Evolutionary conservation across 2,113 vertebrate species (phyloP).

Genomic region (Alouatta palliata): DNA sequence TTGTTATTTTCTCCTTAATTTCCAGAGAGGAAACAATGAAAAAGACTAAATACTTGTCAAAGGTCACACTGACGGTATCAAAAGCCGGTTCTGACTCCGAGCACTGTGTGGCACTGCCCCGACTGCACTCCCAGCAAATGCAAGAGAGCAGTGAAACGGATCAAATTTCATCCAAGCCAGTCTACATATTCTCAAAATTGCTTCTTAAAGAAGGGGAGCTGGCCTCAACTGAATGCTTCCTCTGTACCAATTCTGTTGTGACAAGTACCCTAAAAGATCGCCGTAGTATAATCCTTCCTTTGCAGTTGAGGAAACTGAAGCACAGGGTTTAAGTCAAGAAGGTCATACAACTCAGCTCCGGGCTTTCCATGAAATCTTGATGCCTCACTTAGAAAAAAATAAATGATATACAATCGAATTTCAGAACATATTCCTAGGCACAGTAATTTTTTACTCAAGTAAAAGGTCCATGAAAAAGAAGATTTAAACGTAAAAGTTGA

Average conservation of each 20-base stretch:
- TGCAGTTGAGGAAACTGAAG: not conserved
- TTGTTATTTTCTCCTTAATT: not conserved
- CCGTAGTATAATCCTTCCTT: not conserved
- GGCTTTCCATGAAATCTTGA: not conserved
- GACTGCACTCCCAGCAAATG: not conserved
- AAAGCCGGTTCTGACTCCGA: not conserved
- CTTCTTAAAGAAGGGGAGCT: not conserved
- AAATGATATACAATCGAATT: not conserved
- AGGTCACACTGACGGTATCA: not conserved
- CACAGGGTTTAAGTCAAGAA: not conserved
- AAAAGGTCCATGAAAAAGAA: not conserved
- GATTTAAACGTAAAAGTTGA: not conserved
- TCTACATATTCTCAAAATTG: not conserved
- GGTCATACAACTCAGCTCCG: not conserved
- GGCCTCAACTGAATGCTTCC: not conserved
- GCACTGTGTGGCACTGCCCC: no score
- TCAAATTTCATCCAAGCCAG: not conserved
- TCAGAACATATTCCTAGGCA: not conserved
- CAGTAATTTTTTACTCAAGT: not conserved
- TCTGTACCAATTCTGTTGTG: not conserved
- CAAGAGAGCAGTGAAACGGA: not conserved
- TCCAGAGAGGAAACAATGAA: not conserved
- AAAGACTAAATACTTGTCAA: not conserved
- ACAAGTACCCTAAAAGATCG: not conserved
- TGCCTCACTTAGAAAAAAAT: not conserved